Evolutionary conservation across 2,113 vertebrate genomes (phyloP).

Genomic region (Laticauda colubrina): DNA sequence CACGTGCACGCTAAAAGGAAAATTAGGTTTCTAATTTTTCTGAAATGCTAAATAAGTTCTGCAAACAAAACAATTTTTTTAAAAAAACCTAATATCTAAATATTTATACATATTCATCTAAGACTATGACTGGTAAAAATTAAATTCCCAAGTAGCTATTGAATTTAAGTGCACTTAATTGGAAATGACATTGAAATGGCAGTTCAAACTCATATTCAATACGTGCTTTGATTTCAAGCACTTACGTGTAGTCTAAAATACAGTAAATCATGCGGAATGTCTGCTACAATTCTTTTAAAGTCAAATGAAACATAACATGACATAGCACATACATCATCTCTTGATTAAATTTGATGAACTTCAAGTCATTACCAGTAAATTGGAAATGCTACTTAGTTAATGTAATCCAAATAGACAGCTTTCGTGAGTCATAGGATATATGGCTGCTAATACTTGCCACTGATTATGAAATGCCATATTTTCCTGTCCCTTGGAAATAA

Average conservation of each 20-base stretch:
- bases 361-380: constrained; percentile 60
- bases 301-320: constrained; percentile 54
- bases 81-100: not conserved
- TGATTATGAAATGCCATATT: constrained; percentile 61
- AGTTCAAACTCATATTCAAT: constrained; percentile 15
- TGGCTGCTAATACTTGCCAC: constrained; percentile 59
- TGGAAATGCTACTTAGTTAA: constrained; percentile 67
- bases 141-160: constrained; percentile 15
- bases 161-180: constrained; percentile 1
- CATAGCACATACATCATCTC: constrained; percentile 66
- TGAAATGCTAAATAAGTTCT: not conserved
- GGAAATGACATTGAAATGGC: not conserved
- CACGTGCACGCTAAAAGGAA: not conserved
- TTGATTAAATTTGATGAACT: constrained; percentile 68
- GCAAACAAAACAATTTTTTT: not conserved
- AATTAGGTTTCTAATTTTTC: not conserved
- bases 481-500: constrained; percentile 35
- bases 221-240: constrained; percentile 35
- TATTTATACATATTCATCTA: not conserved
- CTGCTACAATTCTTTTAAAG: constrained; percentile 56
- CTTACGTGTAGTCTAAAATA: constrained; percentile 44
- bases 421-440: constrained; percentile 66
- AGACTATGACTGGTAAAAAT: not conserved
- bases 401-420: constrained; percentile 57
- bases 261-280: constrained; percentile 57